Evolutionary conservation across 2,888 invertebrate species (phyloP), one percentile per base, ranked within the genome.

Genomic region (Nineta flava): DNA sequence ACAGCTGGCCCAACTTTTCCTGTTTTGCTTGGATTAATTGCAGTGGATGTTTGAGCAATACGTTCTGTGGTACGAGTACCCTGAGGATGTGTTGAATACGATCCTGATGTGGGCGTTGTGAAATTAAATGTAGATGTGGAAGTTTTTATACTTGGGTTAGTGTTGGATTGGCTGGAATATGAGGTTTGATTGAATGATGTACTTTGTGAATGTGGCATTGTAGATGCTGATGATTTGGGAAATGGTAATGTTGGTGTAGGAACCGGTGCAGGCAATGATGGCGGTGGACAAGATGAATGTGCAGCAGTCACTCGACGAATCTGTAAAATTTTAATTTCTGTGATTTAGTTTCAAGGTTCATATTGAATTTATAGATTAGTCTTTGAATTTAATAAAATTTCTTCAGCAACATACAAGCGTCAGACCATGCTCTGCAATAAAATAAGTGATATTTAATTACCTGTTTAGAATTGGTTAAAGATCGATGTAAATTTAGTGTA

Each of bases 251-350:
- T 65, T 55, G 73, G 72, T 13, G 75, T 75, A 13, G 83, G 83
- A 26, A 82, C 79, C 1, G 83, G 83, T 1, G 83, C 83, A 12
- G 83, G 83, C 41, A 81, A 63, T 21, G 81, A 79, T 21, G 83
- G 83, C 1, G 83, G 83, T n/a, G 83, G 75, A 10, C 82, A 81
- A 54, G 66, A 67, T 48, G 53, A 56, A 61, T 72, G 73, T 60
- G 68, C 70, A 60, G 68, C 68, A 54, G 73, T 67, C 55, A 70
- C 68, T 55, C 73, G 68, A 50, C 74, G 75, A 62, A 73, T 74
- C 70, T 67, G 60, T 10, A 63, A 61, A 49, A 43, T 9, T 5
- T 26, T 7, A 26, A 26, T 19, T 19, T 19, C 5, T 19, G 19
- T 5, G 19, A n/a, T n/a, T n/a, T n/a, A n/a, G n/a, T n/a, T n/a